Evolutionary conservation across 64 coral and sea anemone species (phyloP).

Genomic region (Montipora foliosa): DNA sequence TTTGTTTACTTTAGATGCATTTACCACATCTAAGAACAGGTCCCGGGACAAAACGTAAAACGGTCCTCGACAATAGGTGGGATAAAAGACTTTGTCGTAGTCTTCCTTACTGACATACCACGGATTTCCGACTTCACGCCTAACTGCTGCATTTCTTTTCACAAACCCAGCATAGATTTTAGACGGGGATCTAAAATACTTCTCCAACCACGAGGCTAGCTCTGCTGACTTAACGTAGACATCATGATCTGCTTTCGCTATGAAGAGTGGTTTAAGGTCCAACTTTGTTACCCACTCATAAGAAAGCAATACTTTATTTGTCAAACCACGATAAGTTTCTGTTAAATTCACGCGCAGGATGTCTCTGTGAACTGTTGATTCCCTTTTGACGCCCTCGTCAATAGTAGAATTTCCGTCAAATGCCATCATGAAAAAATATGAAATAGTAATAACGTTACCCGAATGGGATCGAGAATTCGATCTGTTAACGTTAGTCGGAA

Average conservation of each 20-base stretch:
- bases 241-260: constrained; percentile 57
- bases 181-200: background rate
- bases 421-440: constrained; percentile 25
- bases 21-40: no score
- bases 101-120: constrained; percentile 29
- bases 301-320: constrained; percentile 11
- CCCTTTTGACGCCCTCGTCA: constrained; percentile 15
- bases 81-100: background rate
- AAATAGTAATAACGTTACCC: no score
- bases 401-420: constrained; percentile 23
- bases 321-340: constrained; percentile 21
- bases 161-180: constrained; percentile 36
- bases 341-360: constrained; percentile 32
- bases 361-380: background rate
- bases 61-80: no score
- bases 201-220: background rate
- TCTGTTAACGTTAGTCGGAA: no score
- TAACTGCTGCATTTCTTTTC: background rate
- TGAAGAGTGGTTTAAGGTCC: constrained; percentile 6
- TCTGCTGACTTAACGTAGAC: constrained; percentile 39
- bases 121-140: background rate
- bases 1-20: no score
- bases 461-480: no score
- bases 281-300: constrained; percentile 35
- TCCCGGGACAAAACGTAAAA: no score